These are phyloP conservation scores for Siphamia tubifer DNA, from an alignment of 2,113 vertebrate species.

Conservation along the genomic window DNA sequence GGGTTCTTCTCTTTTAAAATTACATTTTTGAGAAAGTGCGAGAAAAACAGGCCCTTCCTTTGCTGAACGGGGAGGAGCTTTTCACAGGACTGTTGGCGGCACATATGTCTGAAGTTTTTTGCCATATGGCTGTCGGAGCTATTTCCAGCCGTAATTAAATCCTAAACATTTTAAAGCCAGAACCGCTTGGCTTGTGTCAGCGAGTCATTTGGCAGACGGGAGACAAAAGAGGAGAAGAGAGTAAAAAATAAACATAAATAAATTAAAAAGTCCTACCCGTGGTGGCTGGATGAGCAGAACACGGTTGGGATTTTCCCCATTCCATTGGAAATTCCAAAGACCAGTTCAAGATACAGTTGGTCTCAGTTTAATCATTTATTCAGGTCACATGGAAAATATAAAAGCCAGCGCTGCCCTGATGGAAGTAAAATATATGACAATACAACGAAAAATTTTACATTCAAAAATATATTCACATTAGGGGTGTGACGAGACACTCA, in stretches of 20 bases:
- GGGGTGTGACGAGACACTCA: no score
- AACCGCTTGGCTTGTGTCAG: slow-evolving; percentile 88
- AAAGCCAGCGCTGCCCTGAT: no score
- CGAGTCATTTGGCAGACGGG: slow-evolving; percentile 64
- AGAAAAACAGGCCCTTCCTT: slow-evolving; percentile 64
- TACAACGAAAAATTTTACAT: no score
- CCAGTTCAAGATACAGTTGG: no score
- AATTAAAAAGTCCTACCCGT: no score
- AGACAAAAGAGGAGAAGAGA: slow-evolving; percentile 52
- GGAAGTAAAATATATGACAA: no score
- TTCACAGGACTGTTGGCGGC: slow-evolving; percentile 77
- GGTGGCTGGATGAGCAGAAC: no score
- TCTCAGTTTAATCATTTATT: no score
- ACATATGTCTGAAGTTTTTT: slow-evolving; percentile 94
- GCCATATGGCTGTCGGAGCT: slow-evolving; percentile 96
- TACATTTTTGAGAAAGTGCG: slow-evolving; percentile 69
- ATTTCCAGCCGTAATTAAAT: slow-evolving; percentile 99
- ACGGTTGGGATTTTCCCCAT: no score
- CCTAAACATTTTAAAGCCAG: slow-evolving; percentile 96
- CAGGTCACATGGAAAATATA: no score
- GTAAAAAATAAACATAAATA: slow-evolving; percentile 1
- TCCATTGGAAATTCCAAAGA: no score
- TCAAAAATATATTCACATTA: no score
- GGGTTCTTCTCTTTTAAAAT: slow-evolving; percentile 46
- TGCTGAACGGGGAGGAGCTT: slow-evolving; percentile 59